These are phyloP conservation scores for Eleginops maclovinus DNA, from an alignment of 2,113 vertebrate genomes.

Conservation along the genomic window DNA sequence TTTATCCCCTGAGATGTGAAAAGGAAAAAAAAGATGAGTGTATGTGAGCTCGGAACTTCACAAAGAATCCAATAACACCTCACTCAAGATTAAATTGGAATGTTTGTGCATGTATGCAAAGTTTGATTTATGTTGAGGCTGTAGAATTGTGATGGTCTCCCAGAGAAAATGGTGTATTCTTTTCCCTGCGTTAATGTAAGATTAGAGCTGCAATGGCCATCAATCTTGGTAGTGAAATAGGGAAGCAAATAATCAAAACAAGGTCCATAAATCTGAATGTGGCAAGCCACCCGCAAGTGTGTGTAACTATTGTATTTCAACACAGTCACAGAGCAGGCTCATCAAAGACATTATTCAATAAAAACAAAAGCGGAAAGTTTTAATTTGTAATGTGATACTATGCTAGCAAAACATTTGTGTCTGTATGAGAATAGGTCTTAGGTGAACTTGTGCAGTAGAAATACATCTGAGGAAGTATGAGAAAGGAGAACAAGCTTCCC, in stretches of 20 bases:
- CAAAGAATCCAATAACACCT: slow-evolving; percentile 61
- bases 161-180: slow-evolving; percentile 55
- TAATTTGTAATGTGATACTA: slow-evolving; percentile 35
- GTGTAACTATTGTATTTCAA: slow-evolving; percentile 45
- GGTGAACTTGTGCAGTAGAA: slow-evolving; percentile 16
- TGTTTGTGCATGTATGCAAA: slow-evolving; percentile 62
- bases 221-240: slow-evolving; percentile 60
- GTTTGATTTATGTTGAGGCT: slow-evolving; percentile 57
- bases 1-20: slow-evolving; percentile 40
- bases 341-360: slow-evolving; percentile 62
- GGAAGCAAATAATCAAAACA: slow-evolving; percentile 67
- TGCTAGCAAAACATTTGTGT: slow-evolving; percentile 18
- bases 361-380: slow-evolving; percentile 23
- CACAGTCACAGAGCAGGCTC: slow-evolving; percentile 27
- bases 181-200: slow-evolving; percentile 64
- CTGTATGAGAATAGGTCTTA: slow-evolving; percentile 23
- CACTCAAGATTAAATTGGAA: slow-evolving; percentile 48
- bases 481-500: neutral
- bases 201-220: slow-evolving; percentile 70
- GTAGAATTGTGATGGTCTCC: slow-evolving; percentile 51
- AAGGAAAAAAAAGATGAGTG: slow-evolving; percentile 19
- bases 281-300: slow-evolving; percentile 54
- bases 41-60: slow-evolving; percentile 32
- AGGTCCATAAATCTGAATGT: slow-evolving; percentile 73
- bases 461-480: slow-evolving; percentile 34